Evolutionary conservation across 2,888 invertebrate species (phyloP).

Genomic region (Lasioglossum oenotherae): DNA sequence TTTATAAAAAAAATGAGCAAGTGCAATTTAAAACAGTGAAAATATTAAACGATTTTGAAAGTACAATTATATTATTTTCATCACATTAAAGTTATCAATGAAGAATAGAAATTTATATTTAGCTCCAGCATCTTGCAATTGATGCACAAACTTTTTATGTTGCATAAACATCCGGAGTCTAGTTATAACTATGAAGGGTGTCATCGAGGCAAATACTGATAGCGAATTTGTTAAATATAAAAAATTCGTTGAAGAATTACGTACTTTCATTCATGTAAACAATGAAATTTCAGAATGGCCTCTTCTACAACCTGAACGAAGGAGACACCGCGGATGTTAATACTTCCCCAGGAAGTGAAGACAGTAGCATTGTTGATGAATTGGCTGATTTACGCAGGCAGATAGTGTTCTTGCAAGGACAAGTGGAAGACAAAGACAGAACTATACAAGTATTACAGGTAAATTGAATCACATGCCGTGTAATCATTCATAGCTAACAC

Average conservation of each 20-base stretch:
- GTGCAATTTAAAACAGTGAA: too few relatives aligned
- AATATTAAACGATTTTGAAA: too few relatives aligned
- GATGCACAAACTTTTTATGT: too few relatives aligned
- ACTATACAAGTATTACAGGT: conserved; percentile 91
- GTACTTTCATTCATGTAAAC: neutral
- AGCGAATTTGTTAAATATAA: neutral
- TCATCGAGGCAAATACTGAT: neutral
- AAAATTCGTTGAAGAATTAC: neutral
- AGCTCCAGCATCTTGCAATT: too few relatives aligned
- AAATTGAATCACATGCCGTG: conserved; percentile 13
- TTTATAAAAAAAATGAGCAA: too few relatives aligned
- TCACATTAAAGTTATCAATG: too few relatives aligned
- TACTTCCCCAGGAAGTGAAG: conserved; percentile 80
- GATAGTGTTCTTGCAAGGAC: conserved; percentile 93
- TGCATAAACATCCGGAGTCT: too few relatives aligned
- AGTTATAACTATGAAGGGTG: neutral
- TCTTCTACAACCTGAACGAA: conserved; percentile 87
- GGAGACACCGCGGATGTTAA: conserved; percentile 86
- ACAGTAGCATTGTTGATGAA: conserved; percentile 85
- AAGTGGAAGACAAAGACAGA: conserved; percentile 94
- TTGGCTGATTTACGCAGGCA: conserved; percentile 92
- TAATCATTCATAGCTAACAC: neutral
- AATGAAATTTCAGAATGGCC: conserved; percentile 86
- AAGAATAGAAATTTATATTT: too few relatives aligned
- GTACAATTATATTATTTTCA: too few relatives aligned